Conservation (phyloP, 2,888 invertebrate genomes). For the Dicranocentrus wangi region DNA sequence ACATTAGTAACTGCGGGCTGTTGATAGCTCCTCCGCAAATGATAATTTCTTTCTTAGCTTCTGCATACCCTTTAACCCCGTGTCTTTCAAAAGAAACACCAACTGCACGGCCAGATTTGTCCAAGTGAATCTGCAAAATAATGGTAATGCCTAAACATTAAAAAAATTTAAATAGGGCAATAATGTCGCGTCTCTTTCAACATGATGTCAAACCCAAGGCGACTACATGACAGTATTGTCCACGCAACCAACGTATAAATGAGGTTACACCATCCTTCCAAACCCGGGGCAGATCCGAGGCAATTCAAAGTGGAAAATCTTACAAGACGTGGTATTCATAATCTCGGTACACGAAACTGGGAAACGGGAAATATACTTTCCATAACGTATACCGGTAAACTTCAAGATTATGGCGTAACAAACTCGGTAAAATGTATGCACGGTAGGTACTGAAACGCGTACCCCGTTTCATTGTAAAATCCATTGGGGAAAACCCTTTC, state of each 20-base stretch:
- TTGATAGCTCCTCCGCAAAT: slow-evolving; percentile 30
- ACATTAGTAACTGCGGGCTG: slow-evolving; percentile 30
- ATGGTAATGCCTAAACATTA: not conserved
- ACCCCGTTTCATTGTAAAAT: slow-evolving; percentile 15
- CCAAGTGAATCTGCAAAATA: slow-evolving; percentile 7
- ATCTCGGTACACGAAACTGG: too few species aligned
- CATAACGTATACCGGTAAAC: slow-evolving; percentile 13
- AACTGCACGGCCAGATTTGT: slow-evolving; percentile 27
- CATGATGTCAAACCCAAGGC: not conserved
- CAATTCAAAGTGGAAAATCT: too few species aligned
- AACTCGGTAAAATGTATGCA: not conserved
- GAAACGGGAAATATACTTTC: too few species aligned
- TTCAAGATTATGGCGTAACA: not conserved
- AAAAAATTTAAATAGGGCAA: too few species aligned
- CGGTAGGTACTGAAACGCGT: slow-evolving; percentile 8
- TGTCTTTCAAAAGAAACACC: slow-evolving; percentile 38
- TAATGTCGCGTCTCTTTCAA: too few species aligned
- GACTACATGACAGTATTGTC: too few species aligned
- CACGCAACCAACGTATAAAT: too few species aligned
- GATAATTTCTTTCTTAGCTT: slow-evolving; percentile 32
- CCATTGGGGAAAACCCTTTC: slow-evolving; percentile 3
- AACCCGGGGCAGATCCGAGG: too few species aligned
- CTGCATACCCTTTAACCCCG: not conserved
- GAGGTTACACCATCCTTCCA: too few species aligned
- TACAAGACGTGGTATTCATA: too few species aligned